Base-by-base conservation (phyloP, 1,140 invertebrate species). In the Conopomorpha cramerella region DNA sequence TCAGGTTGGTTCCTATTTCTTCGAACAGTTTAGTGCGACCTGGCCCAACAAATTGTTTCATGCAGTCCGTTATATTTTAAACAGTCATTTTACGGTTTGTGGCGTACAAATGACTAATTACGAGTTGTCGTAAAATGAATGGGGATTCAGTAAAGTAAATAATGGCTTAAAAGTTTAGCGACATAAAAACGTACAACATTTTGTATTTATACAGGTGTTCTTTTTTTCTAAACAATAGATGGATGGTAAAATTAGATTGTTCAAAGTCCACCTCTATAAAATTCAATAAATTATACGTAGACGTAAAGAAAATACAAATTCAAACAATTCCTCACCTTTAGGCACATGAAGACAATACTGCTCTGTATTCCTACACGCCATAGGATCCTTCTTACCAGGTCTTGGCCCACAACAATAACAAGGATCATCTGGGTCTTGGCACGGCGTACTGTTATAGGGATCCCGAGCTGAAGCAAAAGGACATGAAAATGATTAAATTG, bases 341-440 rank as follows among this genome's bases (percentile, higher is more conserved):
- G 70, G 70, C 32, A 72, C 39, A 35, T 76, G 71, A 38, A 76
- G 44, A 43, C 71, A 76, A 38, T 76, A 76, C 46, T 56, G 56
- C 28, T 67, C 60, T 11, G 58, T 72, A 36, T 76, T 76, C 43
- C 62, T 51, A 36, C 71, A 76, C 8, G 40, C 43, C 55, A 72
- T 61, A 30, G 50, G 49, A 39, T 51, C 46, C 46, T 66, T 58
- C 17, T 28, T 11, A 16, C 41, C 23, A 23, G 46, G 39, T 45
- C 59, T 66, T 2, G 70, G 56, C 2, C 70, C 70, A 36, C 65
- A 58, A 34, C 70, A 74, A 37, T 52, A 74, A 35, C 70, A 74
- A 18, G 61, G 53, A 30, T 74, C 65, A 40, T 74, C 70, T 13
- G 50, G 51, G 26, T 66, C 58, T 45, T 58, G 46, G 44, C 70